Evolutionary conservation across 2,113 vertebrate genomes (phyloP).

Genomic region (Embiotoca jacksoni): DNA sequence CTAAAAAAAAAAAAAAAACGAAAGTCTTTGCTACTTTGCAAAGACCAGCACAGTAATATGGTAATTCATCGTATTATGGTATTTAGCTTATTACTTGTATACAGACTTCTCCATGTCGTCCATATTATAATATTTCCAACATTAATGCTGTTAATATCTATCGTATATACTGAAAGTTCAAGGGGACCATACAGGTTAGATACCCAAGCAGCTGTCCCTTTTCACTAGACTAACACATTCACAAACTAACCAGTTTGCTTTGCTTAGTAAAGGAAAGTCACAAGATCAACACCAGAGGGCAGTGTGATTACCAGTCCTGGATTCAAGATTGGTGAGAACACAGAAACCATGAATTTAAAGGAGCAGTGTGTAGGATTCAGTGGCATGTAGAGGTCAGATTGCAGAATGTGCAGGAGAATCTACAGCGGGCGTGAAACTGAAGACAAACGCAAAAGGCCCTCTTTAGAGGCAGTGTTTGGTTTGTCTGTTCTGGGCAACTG

Average conservation of each 20-base stretch:
- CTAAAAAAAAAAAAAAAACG: neutral
- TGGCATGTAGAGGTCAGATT: no score
- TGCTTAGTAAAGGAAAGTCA: conserved; percentile 5
- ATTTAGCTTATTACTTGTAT: conserved; percentile 45
- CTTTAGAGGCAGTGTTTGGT: no score
- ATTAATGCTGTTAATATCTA: conserved; percentile 12
- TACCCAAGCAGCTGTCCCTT: neutral
- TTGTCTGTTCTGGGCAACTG: no score
- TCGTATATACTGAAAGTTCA: conserved; percentile 2
- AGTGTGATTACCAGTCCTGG: neutral
- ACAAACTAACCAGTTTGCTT: neutral
- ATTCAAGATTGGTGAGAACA: neutral
- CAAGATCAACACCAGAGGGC: neutral
- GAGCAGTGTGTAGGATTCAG: no score
- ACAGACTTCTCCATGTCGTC: conserved; percentile 13
- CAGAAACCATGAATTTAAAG: neutral
- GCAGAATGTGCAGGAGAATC: no score
- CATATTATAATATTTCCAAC: conserved; percentile 5
- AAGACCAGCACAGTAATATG: conserved; percentile 40
- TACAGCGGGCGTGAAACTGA: no score
- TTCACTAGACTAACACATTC: conserved; percentile 2
- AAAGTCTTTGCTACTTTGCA: conserved; percentile 13
- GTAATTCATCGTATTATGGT: conserved; percentile 6
- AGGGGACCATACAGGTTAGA: neutral
- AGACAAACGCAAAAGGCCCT: no score